These are phyloP conservation scores for Zenarchopterus dispar DNA, from an alignment of 2,797 vertebrate genomes.

Conservation along the genomic window DNA sequence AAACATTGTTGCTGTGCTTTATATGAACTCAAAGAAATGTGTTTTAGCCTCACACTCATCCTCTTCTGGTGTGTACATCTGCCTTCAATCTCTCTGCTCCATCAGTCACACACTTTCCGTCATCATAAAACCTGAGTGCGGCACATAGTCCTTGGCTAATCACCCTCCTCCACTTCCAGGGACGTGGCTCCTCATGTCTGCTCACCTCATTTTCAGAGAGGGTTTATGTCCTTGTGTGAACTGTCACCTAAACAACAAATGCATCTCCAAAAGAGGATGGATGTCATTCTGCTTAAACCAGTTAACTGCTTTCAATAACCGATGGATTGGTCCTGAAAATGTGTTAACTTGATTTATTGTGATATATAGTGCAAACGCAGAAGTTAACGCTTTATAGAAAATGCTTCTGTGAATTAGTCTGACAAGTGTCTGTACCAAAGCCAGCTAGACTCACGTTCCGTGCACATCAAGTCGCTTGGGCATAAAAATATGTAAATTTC, in stretches of 20 bases:
- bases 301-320: constrained; percentile 16
- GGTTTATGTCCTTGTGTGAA: constrained; percentile 60
- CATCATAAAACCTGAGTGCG: constrained; percentile 52
- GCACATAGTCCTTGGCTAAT: constrained; percentile 48
- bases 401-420: constrained; percentile 31
- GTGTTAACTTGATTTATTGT: constrained; percentile 39
- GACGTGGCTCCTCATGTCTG: constrained; percentile 45
- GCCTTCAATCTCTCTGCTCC: constrained; percentile 29
- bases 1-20: too few relatives aligned
- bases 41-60: constrained; percentile 6
- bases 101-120: constrained; percentile 55
- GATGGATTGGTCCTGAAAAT: constrained; percentile 27
- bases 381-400: constrained; percentile 16
- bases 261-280: constrained; percentile 15
- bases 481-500: constrained; percentile 31
- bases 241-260: constrained; percentile 41
- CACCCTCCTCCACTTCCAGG: constrained; percentile 40
- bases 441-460: not conserved
- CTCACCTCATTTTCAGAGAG: constrained; percentile 52
- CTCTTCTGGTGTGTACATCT: constrained; percentile 20
- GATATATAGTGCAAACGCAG: constrained; percentile 25
- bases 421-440: constrained; percentile 12
- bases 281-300: constrained; percentile 25
- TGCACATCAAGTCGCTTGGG: constrained; percentile 11
- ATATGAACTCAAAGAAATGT: constrained; percentile 17